Conservation (phyloP, 2,113 vertebrate genomes). For the Tetrao urogallus region DNA sequence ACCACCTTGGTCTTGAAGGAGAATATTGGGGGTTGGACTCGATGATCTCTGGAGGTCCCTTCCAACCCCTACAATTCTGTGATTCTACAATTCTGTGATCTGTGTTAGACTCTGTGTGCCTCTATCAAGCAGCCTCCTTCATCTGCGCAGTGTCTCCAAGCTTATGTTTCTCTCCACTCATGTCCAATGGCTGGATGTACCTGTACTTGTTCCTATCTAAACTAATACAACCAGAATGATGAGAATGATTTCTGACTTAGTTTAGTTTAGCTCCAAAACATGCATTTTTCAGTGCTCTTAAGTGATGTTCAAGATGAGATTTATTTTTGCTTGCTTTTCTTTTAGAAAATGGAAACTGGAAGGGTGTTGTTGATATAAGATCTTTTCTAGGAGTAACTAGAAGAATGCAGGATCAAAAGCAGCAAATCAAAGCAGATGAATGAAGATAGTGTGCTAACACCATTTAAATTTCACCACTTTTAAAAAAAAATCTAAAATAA, state of each 20-base stretch:
- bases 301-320: background rate
- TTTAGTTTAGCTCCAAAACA: background rate
- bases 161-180: background rate
- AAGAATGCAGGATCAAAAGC: background rate
- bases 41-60: too few relatives aligned
- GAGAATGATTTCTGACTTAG: background rate
- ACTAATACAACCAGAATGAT: background rate
- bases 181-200: background rate
- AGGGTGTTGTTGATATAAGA: background rate
- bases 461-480: background rate
- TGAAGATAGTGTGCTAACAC: background rate
- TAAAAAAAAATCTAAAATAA: background rate
- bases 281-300: background rate
- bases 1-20: background rate
- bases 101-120: background rate
- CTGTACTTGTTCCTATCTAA: background rate
- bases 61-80: too few relatives aligned
- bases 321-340: background rate
- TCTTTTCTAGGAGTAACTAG: background rate
- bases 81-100: too few relatives aligned
- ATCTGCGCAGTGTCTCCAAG: background rate
- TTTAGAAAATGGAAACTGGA: background rate
- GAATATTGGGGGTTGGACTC: background rate
- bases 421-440: background rate
- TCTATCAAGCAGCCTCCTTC: background rate